Percentiles rank a stretch among this genome's conserved stretches.
Conservation (phyloP, 2,888 invertebrate species). For the Pollenia angustigena region DNA sequence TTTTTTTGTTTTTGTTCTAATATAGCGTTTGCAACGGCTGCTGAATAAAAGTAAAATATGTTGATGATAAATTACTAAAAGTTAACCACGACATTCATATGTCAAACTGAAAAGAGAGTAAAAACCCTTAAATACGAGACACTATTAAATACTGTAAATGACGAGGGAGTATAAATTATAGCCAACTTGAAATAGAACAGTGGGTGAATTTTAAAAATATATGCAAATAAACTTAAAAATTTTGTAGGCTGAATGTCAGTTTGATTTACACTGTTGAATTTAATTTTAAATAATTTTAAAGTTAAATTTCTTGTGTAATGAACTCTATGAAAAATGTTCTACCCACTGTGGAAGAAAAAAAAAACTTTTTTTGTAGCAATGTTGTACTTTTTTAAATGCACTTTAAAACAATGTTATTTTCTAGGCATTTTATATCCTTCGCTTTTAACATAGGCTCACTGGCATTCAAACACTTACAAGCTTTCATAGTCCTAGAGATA, state of each 20-base stretch:
- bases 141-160: constrained; percentile 56
- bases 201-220: background rate
- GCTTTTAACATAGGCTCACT: constrained; percentile 43
- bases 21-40: constrained; percentile 33
- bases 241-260: background rate
- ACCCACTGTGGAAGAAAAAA: background rate
- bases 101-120: constrained; percentile 59
- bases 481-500: constrained; percentile 1
- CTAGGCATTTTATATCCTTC: constrained; percentile 52
- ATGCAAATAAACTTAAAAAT: background rate
- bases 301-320: too few relatives aligned
- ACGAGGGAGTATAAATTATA: constrained; percentile 30
- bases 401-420: constrained; percentile 42
- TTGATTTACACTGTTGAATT: too few relatives aligned
- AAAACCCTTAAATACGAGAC: constrained; percentile 53
- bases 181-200: background rate
- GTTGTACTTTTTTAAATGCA: background rate
- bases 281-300: too few relatives aligned
- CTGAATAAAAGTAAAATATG: constrained; percentile 65
- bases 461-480: constrained; percentile 21
- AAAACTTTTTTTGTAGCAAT: background rate
- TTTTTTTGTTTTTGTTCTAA: constrained; percentile 8
- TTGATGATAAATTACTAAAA: constrained; percentile 72
- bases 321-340: too few relatives aligned
- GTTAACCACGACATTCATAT: constrained; percentile 73